Conservation (phyloP, 1,140 invertebrate species). For the Streblospio benedicti region DNA sequence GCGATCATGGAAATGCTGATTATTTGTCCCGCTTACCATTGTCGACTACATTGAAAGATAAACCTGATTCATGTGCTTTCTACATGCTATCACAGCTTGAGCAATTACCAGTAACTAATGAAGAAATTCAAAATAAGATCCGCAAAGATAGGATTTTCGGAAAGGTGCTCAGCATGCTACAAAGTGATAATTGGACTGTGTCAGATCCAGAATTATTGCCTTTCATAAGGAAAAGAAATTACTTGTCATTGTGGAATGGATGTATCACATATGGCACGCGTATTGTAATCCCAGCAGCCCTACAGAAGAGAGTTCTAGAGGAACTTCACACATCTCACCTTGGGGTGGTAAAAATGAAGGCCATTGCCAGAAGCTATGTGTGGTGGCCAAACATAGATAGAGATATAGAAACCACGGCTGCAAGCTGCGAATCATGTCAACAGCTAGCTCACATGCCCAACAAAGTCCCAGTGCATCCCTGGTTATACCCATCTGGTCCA, state of each 20-base stretch:
- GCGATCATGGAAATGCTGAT: slow-evolving; percentile 20
- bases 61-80: too few species aligned
- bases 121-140: too few species aligned
- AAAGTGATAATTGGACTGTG: too few species aligned
- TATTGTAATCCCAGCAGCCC: background rate
- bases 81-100: too few species aligned
- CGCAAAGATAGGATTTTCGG: too few species aligned
- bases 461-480: slow-evolving; percentile 25
- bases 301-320: background rate
- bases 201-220: too few species aligned
- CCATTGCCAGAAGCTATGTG: slow-evolving; percentile 1
- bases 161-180: too few species aligned
- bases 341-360: slow-evolving; percentile 10
- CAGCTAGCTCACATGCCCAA: slow-evolving; percentile 21
- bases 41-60: background rate
- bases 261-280: background rate
- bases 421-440: slow-evolving; percentile 22
- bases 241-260: too few species aligned
- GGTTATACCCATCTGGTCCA: slow-evolving; percentile 37
- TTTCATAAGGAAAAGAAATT: too few species aligned
- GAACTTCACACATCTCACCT: slow-evolving; percentile 4
- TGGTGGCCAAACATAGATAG: slow-evolving; percentile 8
- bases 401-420: background rate
- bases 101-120: too few species aligned
- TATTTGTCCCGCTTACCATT: slow-evolving; percentile 7